Percentiles rank a stretch among this genome's conserved stretches.
phyloP scores from a whole-genome alignment of 2,888 invertebrate species.

The Tetranychus piercei region DNA sequence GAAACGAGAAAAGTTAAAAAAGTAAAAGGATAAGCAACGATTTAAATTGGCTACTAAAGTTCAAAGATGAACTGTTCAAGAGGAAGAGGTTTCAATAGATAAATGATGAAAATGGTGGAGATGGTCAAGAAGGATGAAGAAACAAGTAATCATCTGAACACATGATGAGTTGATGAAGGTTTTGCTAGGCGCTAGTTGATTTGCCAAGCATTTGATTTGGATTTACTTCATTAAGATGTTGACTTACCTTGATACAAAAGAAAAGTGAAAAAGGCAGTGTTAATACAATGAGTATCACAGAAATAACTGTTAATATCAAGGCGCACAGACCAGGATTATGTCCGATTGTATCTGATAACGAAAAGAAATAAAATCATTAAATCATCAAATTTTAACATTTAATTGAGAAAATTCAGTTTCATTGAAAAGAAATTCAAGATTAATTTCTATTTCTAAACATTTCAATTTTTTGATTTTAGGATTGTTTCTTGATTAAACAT shows the following conservation, averaged over 20 bases:
- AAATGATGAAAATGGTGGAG: not conserved
- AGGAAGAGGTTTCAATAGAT: not conserved
- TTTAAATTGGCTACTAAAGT: not conserved
- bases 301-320: conserved; percentile 50
- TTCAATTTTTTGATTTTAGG: too few relatives aligned
- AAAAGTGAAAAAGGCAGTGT: conserved; percentile 66
- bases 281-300: conserved; percentile 50
- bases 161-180: not conserved
- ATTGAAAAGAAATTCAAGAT: not conserved
- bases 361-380: not conserved
- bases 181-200: not conserved
- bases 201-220: not conserved
- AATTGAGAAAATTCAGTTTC: not conserved
- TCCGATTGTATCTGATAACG: conserved; percentile 7
- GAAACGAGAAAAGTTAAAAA: not conserved
- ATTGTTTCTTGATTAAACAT: too few relatives aligned
- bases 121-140: not conserved
- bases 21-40: not conserved
- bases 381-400: too few relatives aligned
- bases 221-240: not conserved
- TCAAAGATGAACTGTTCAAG: not conserved
- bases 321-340: conserved; percentile 50
- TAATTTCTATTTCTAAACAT: not conserved
- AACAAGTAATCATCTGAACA: not conserved
- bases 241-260: conserved; percentile 49